Percentiles rank a stretch among this genome's conserved stretches.
These are phyloP conservation scores for Acipenser transmontanus DNA, from an alignment of 2,797 vertebrate genomes.

Conservation along the genomic window DNA sequence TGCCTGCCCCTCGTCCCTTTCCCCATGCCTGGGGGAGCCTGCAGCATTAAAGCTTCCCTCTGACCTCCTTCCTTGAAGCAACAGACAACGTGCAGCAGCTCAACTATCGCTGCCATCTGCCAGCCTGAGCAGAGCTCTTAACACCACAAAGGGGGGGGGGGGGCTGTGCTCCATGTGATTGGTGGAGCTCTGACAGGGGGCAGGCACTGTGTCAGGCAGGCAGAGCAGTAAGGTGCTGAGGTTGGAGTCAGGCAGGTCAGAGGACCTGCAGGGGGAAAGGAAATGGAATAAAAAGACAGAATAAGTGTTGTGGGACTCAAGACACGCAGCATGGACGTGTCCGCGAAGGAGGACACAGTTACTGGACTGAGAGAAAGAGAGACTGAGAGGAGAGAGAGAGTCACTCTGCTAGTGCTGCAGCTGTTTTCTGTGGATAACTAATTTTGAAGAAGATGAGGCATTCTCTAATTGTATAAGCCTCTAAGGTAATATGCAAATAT, in stretches of 20 bases:
- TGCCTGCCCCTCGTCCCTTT: not conserved
- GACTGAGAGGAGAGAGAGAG: no score
- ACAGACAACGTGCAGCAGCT: conserved; percentile 10
- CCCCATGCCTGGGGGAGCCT: not conserved
- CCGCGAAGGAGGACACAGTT: conserved; percentile 40
- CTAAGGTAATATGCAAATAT: conserved; percentile 5
- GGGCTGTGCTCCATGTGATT: conserved; percentile 25
- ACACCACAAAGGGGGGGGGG: conserved; percentile 1
- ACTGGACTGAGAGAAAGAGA: conserved; percentile 44
- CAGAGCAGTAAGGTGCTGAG: conserved; percentile 11
- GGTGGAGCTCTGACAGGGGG: conserved; percentile 22
- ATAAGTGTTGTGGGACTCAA: conserved; percentile 42
- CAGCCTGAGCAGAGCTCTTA: conserved; percentile 29
- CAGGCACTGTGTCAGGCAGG: conserved; percentile 16
- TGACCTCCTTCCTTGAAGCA: conserved; percentile 21
- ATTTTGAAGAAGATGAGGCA: conserved; percentile 28
- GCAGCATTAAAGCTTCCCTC: conserved; percentile 8
- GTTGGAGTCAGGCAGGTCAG: conserved; percentile 14
- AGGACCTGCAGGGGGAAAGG: conserved; percentile 22
- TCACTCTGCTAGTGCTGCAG: not conserved
- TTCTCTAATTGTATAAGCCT: not conserved
- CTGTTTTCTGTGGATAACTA: conserved; percentile 21
- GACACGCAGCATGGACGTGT: conserved; percentile 38
- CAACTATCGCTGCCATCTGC: conserved; percentile 32
- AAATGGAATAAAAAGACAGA: conserved; percentile 17